Percentiles rank a stretch among this genome's conserved stretches.
phyloP scores from a whole-genome alignment of 2,113 vertebrate genomes.

The Glareola pratincola region DNA sequence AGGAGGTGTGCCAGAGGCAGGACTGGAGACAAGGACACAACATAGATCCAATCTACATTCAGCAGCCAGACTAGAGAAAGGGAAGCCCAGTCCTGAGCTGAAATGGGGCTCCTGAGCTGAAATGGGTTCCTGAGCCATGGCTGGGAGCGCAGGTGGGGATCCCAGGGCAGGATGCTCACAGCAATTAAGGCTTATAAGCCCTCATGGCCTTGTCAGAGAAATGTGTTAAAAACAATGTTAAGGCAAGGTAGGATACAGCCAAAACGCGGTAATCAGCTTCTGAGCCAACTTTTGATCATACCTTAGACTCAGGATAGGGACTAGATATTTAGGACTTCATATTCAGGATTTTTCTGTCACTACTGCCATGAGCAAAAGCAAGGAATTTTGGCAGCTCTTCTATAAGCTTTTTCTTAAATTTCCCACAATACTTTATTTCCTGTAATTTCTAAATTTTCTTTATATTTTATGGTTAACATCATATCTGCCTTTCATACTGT shows the following conservation, averaged over 20 bases:
- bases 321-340: neutral
- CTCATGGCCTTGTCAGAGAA: neutral
- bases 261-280: neutral
- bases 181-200: neutral
- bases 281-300: neutral
- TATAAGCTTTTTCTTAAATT: neutral
- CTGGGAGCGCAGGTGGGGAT: no score
- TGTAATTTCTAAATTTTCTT: neutral
- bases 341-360: neutral
- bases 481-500: neutral
- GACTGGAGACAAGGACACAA: neutral
- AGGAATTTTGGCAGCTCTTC: neutral
- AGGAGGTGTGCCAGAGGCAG: neutral
- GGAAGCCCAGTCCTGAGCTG: neutral
- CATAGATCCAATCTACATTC: neutral
- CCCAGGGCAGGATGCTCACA: neutral
- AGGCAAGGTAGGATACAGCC: neutral
- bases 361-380: neutral
- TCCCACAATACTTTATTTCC: neutral
- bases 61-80: neutral
- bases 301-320: neutral
- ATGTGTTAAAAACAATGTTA: neutral
- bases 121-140: neutral
- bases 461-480: neutral
- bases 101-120: neutral